These are phyloP conservation scores for Proterorhinus semilunaris DNA, from an alignment of 2,113 vertebrate genomes.

Conservation along the genomic window DNA sequence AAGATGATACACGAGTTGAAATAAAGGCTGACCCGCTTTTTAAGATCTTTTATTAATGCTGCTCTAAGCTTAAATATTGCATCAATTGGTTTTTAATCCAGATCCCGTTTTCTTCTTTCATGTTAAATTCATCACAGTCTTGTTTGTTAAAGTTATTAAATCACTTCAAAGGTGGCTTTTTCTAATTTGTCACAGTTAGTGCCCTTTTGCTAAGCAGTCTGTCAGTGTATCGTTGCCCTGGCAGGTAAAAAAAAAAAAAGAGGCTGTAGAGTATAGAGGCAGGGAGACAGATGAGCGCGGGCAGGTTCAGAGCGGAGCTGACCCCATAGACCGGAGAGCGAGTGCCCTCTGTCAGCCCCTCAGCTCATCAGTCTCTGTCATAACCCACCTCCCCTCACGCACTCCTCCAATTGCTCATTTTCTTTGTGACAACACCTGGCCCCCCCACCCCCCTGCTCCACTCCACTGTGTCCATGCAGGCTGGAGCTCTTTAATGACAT, in stretches of 20 bases:
- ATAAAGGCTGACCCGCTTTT: background rate
- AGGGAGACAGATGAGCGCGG: constrained; percentile 56
- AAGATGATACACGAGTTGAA: background rate
- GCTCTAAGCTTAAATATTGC: background rate
- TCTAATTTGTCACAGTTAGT: too few relatives aligned
- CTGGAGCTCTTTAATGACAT: background rate
- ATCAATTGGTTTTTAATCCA: background rate
- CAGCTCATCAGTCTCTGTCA: constrained; percentile 62
- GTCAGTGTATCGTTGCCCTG: constrained; percentile 37
- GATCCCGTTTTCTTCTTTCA: background rate
- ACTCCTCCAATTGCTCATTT: background rate
- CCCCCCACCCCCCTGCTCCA: constrained; percentile 11
- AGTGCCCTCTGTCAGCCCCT: constrained; percentile 54
- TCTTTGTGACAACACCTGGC: background rate
- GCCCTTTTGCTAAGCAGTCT: background rate
- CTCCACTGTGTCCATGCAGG: background rate
- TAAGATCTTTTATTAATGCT: background rate
- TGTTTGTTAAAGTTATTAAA: background rate
- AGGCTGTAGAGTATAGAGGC: constrained; percentile 14
- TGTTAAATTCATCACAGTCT: background rate
- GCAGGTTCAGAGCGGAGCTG: constrained; percentile 50
- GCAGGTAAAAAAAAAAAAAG: background rate
- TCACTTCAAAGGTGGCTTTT: background rate
- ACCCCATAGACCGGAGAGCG: constrained; percentile 62
- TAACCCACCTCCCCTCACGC: constrained; percentile 9